Evolutionary conservation across 2,113 vertebrate genomes (phyloP).

Genomic region (Sciurus niger): DNA sequence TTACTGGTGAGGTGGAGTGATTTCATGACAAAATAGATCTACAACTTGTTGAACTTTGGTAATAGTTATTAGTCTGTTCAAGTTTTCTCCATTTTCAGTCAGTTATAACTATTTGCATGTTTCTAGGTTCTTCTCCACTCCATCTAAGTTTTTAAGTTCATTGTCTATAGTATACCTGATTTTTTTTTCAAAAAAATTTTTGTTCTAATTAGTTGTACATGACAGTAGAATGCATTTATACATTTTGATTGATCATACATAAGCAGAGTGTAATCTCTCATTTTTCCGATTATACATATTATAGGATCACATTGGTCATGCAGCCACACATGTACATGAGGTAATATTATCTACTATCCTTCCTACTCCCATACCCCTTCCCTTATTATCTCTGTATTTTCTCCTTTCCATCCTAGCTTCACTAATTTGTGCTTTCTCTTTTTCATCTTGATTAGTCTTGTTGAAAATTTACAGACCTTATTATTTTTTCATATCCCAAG

Average conservation of each 20-base stretch:
- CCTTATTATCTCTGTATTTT: not conserved
- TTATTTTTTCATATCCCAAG: not conserved
- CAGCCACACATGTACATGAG: too few relatives aligned
- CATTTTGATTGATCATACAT: too few relatives aligned
- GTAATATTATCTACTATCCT: too few relatives aligned
- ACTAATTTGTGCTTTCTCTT: not conserved
- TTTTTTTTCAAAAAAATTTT: not conserved
- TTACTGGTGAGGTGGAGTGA: not conserved
- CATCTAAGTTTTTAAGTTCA: not conserved
- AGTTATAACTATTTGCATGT: not conserved
- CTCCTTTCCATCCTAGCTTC: not conserved
- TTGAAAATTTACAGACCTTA: not conserved
- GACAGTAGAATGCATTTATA: too few relatives aligned
- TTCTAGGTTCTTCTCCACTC: constrained; percentile 8
- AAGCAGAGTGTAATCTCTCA: too few relatives aligned
- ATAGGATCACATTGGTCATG: too few relatives aligned
- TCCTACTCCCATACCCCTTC: too few relatives aligned
- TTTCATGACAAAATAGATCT: not conserved
- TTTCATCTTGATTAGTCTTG: not conserved
- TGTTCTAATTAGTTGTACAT: too few relatives aligned
- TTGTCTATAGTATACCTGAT: not conserved
- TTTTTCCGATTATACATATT: too few relatives aligned
- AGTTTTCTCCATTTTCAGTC: not conserved
- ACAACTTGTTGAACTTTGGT: not conserved
- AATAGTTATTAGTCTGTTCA: not conserved